These are phyloP conservation scores for Bombus confusus DNA, from an alignment of 1,140 invertebrate species.

Conservation along the genomic window DNA sequence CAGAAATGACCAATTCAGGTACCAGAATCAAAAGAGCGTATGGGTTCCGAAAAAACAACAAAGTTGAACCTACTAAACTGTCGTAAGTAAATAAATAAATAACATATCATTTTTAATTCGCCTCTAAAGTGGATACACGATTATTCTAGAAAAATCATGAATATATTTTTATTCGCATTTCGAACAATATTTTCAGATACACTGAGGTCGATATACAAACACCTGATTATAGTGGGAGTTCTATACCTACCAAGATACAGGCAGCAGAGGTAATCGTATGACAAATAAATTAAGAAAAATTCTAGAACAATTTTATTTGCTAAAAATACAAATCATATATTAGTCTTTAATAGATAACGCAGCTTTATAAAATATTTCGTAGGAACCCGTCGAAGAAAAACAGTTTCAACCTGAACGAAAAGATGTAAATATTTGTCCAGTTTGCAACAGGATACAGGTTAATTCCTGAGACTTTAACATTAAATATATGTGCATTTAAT, in stretches of 20 bases:
- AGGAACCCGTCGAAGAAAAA: neutral
- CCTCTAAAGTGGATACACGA: neutral
- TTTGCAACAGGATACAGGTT: constrained; percentile 33
- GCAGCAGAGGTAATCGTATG: neutral
- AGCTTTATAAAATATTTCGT: constrained; percentile 4
- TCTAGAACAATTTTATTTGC: neutral
- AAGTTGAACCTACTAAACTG: constrained; percentile 29
- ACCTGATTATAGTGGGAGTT: neutral
- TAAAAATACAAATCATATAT: neutral
- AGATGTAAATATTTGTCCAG: neutral
- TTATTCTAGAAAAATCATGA: neutral
- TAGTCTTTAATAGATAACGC: neutral
- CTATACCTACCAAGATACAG: neutral
- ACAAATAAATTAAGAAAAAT: neutral
- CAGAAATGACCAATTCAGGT: neutral
- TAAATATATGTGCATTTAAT: neutral
- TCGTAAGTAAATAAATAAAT: constrained; percentile 40
- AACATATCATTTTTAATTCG: neutral
- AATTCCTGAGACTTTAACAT: neutral
- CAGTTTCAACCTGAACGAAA: no score
- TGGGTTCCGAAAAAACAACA: constrained; percentile 35
- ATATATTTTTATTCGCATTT: neutral
- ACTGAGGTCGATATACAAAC: neutral
- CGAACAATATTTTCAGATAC: neutral
- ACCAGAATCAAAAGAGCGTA: neutral